Evolutionary conservation across 2,797 vertebrate genomes (phyloP).

Genomic region (Dendrocincla fuliginosa): DNA sequence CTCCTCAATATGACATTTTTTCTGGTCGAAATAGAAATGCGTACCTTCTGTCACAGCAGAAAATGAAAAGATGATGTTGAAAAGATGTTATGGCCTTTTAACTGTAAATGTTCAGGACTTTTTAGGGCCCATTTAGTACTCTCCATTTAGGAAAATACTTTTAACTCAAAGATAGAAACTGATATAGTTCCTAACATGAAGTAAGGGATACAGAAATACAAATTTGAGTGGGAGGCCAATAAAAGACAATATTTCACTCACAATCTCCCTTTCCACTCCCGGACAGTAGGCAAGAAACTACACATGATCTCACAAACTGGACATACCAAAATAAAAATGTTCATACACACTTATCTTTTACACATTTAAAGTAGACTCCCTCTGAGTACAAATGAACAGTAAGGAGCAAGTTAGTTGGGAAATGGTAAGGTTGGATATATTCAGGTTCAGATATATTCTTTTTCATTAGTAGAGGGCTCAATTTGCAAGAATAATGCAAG

Average conservation of each 20-base stretch:
- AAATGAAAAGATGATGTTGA: background rate
- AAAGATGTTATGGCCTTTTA: rapidly evolving
- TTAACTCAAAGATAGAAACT: background rate
- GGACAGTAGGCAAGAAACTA: background rate
- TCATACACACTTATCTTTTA: background rate
- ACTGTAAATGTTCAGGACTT: background rate
- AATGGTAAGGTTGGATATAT: background rate
- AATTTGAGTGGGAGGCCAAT: background rate
- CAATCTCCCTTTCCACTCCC: background rate
- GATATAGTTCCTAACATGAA: background rate
- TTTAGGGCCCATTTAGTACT: background rate
- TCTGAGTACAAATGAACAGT: background rate
- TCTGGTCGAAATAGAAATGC: background rate
- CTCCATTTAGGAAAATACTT: background rate
- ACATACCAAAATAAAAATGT: background rate
- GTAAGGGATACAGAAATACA: background rate
- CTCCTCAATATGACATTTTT: background rate
- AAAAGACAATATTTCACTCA: background rate
- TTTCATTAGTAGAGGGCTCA: background rate
- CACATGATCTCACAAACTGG: background rate
- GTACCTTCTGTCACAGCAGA: background rate
- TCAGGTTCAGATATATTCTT: background rate
- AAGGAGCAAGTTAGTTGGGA: background rate
- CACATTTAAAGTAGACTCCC: background rate
- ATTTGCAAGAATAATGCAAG: background rate